phyloP scores from a whole-genome alignment of 2,113 vertebrate genomes.

The Ceuthmochares aereus region DNA sequence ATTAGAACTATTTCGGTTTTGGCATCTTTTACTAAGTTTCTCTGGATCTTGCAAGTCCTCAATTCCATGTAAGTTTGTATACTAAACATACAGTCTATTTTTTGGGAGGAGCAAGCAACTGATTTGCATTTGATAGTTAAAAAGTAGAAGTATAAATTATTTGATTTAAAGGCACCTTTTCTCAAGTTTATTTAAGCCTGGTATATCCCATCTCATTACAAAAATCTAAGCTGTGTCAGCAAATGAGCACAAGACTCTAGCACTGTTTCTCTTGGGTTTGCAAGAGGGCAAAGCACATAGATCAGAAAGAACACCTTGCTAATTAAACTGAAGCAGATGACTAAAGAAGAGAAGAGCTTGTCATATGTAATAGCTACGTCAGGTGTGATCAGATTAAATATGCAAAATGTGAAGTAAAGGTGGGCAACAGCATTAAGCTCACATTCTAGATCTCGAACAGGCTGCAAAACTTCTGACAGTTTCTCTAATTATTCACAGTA shows the following conservation, averaged over 20 bases:
- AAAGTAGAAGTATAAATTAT: background rate
- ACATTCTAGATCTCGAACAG: constrained; percentile 70
- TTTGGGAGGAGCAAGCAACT: background rate
- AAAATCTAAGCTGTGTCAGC: constrained; percentile 78
- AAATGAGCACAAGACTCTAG: constrained; percentile 79
- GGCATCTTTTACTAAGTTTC: background rate
- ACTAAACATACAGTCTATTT: background rate
- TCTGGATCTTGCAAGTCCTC: background rate
- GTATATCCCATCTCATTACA: constrained; percentile 71
- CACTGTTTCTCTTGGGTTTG: constrained; percentile 74
- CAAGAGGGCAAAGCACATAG: constrained; percentile 80
- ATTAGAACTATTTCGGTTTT: background rate
- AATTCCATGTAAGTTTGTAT: background rate
- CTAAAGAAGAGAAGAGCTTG: constrained; percentile 75
- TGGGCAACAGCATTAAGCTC: constrained; percentile 73
- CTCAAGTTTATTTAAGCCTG: constrained; percentile 40
- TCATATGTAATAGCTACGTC: constrained; percentile 75
- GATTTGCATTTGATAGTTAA: constrained; percentile 7
- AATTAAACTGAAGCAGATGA: constrained; percentile 83
- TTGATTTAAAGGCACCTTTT: constrained; percentile 43
- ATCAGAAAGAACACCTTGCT: constrained; percentile 80
- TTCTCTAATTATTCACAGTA: constrained; percentile 85
- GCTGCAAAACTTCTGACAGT: constrained; percentile 80
- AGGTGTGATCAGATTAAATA: constrained; percentile 79
- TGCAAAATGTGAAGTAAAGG: constrained; percentile 79